Evolutionary conservation across 1,140 invertebrate genomes (phyloP), one percentile per base, ranked within the genome.

Genomic region (Philopotamus ludificatus): DNA sequence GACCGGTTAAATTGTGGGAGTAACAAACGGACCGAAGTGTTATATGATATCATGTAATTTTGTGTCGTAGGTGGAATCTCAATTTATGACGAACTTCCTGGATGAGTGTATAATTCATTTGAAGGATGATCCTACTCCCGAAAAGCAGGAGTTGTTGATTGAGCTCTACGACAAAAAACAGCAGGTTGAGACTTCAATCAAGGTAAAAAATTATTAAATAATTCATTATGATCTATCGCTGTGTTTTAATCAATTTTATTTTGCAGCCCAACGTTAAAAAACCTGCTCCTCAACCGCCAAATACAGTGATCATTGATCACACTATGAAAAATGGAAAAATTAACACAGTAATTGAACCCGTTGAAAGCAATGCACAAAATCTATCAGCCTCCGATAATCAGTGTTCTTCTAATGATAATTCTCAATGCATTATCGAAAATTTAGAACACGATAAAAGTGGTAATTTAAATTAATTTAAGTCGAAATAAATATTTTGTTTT

Each of bases 41-140:
- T 34, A 7, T 34, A 34, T 34, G 12, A 34, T 12, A 50, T 65
- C 22, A 61, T 15, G 21, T 25, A 54, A 12, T 25, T 45, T 16
- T 53, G 20, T 47, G 20, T 26, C 66, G 42, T 70, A 87, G 87
- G 85, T 87, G 23, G 82, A 87, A 62, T 85, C 87, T 25, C 83
- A 87, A 66, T 88, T 88, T 71, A 82, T 88, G 71, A 79, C 89
- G 28, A 81, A 84, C 53, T 91, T 89, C 72, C 70, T 91, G 18
- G 87, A 88, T 65, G 85, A 85, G 58, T 87, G 86, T 55, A 84
- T 91, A 58, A 79, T 82, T 66, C 84, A 81, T 66, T 73, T 90
- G 54, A 83, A 81, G 71, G 76, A 84, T 71, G 79, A 79, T 73
- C 73, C 76, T 78, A 73, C 81, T 73, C 73, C 79, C 72, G 79